Base-by-base conservation (phyloP, 1,140 invertebrate species). In the Asbolus verrucosus region DNA sequence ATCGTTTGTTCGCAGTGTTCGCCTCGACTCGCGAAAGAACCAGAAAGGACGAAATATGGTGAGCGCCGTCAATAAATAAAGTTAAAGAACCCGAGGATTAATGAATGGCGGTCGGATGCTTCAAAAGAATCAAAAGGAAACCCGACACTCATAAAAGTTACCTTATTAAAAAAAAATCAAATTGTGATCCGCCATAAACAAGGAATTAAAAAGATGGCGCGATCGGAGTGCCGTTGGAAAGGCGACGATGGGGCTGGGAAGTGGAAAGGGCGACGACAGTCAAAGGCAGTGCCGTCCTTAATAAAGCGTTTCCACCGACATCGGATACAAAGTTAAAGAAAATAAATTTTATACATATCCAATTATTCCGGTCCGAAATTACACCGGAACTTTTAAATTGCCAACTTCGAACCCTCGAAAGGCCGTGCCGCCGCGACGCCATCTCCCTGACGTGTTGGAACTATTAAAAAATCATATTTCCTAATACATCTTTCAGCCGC, bases 391-490 rank as follows among this genome's bases (percentile, higher is more conserved):
- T 70, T 70, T 70, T 60, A 66, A 70, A 43, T 43, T 43, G 39
- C 13, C 39, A 43, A 43, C 33, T 4, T 36, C 33, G 33, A 36
- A 36, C 39, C 39, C 39, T 43, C 16, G 15, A 43, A 16, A 43
- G 43, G 33, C 6, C 33, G 6, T n/a, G 33, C 5, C 15, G 61
- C 61, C 54, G 50, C 27, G 54, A 54, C 59, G 62, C 60, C 69
- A 69, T 69, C 31, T 54, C 41, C 21, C 16, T 18, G 59, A 69
- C 60, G 70, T 68, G 60, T 50, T 50, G 18, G 46, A 65, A 72
- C 66, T 72, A 69, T 72, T 72, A 69, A 69, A 43, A 68, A 72
- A 54, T 68, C 41, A 71, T 71, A 59, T 70, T 70, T 65, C 33
- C 27, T 65, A 68, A 61, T 30, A 33, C 50, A 59, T 59, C 50